Evolutionary conservation across 2,113 vertebrate species (phyloP), one percentile per base, ranked within the genome.

Genomic region (Tetrax tetrax): DNA sequence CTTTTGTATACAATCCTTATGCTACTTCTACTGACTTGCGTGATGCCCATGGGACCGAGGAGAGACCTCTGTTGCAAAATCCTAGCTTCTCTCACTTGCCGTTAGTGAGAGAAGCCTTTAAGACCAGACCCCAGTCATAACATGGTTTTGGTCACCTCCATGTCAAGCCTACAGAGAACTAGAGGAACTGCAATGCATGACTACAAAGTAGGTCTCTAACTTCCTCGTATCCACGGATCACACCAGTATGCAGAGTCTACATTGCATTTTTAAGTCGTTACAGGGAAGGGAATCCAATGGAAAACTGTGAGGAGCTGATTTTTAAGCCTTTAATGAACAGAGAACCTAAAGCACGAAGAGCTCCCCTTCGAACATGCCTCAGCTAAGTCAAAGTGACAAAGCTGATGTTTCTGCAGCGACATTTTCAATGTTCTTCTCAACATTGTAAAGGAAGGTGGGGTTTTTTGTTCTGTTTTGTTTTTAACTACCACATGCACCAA

Each of bases 371-470:
- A 89, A 93, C 54, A 83, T 63, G 64, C 90, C 83, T 92, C 95
- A 84, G 59, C 51, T 74, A 74, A 69, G 50, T 22, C 66, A 33
- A 96, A 88, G 69, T 57, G 56, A 83, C 63, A 61, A 53, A 74
- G 37, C 1, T 57, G 33, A 83, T 31, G 9, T 35, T 96, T 91
- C 84, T 48, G 65, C 70, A 51, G 25, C 2, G 1, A 56, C 8
- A n/a, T 91, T 90, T 96, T 92, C 87, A 63, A 37, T 82, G 88
- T 88, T 93, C 96, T 89, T 97, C 28, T 95, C 60, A 89, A 60
- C 33, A 65, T 47, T 19, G 37, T 0, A 69, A 41, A 82, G 41
- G 93, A 94, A 90, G 45, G 35, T 85, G 51, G 43, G 6, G 0
- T 0, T 37, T 69, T 72, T 66, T 29, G 24, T 77, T 88, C 64